Evolutionary conservation across 2,888 invertebrate species (phyloP).

Genomic region (Drosophila pseudotalamancana): DNA sequence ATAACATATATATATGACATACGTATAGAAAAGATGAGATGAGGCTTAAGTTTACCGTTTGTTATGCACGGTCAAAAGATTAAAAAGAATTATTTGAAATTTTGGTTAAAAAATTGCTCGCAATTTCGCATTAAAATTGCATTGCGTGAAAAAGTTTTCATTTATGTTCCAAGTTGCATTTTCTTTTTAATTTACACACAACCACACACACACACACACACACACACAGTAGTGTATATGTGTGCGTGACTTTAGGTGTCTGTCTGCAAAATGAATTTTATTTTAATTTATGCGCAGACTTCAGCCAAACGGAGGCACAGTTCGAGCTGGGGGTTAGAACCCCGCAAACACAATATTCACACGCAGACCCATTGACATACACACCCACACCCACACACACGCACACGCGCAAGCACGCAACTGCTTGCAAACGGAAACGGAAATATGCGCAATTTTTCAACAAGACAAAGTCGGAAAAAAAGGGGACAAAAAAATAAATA

Average conservation of each 20-base stretch:
- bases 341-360: conserved; percentile 22
- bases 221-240: conserved; percentile 7
- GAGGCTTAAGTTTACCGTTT: too few relatives aligned
- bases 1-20: not conserved
- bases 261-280: conserved; percentile 53
- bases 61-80: conserved; percentile 25
- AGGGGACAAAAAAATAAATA: conserved; percentile 17
- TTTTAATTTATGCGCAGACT: conserved; percentile 75
- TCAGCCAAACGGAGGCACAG: conserved; percentile 56
- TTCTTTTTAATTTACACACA: conserved; percentile 45
- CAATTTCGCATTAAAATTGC: conserved; percentile 53
- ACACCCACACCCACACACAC: conserved; percentile 4
- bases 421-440: conserved; percentile 63
- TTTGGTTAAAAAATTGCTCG: conserved; percentile 4
- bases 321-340: conserved; percentile 28
- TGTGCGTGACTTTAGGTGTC: conserved; percentile 11
- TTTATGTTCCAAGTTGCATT: conserved; percentile 58
- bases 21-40: conserved; percentile 13
- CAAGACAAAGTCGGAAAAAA: conserved; percentile 70
- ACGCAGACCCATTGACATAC: conserved; percentile 32
- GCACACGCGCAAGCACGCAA: conserved; percentile 15
- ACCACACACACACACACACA: conserved; percentile 30
- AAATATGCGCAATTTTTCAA: conserved; percentile 80
- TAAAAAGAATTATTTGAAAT: conserved; percentile 27
- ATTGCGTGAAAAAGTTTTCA: conserved; percentile 59